Evolutionary conservation across 2,797 vertebrate genomes (phyloP).

Genomic region (Labeo calbasu): DNA sequence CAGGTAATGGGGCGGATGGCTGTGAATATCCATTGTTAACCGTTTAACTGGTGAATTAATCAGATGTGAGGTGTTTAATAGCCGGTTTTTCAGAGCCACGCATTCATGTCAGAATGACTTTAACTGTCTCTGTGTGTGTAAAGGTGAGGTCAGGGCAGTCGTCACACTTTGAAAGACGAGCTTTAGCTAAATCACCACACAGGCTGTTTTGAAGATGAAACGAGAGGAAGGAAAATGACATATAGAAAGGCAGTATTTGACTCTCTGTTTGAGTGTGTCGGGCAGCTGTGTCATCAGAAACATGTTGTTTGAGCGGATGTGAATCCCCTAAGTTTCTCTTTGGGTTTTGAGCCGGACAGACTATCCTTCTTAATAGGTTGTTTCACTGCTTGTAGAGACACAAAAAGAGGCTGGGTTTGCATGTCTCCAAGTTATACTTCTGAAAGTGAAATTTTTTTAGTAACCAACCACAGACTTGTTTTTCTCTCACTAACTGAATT

Average conservation of each 20-base stretch:
- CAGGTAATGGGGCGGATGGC: neutral
- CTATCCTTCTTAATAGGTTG: conserved; percentile 83
- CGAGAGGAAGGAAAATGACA: conserved; percentile 25
- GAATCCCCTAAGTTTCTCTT: conserved; percentile 81
- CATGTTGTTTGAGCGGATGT: conserved; percentile 34
- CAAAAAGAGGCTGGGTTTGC: neutral
- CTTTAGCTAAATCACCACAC: conserved; percentile 24
- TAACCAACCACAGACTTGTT: neutral
- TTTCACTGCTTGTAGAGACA: conserved; percentile 70
- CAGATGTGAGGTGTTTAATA: neutral
- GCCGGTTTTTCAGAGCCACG: neutral
- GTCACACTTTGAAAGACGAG: conserved; percentile 2
- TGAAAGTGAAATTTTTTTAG: neutral
- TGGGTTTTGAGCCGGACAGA: conserved; percentile 74
- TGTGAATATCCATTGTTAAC: neutral
- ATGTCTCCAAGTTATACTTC: neutral
- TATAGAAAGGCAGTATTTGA: conserved; percentile 34
- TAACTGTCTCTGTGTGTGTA: neutral
- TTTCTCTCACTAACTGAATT: neutral
- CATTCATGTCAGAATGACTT: neutral
- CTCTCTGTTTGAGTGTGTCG: conserved; percentile 40
- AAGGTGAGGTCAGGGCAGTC: conserved; percentile 31
- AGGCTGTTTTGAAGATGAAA: conserved; percentile 37
- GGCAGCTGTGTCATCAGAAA: conserved; percentile 33
- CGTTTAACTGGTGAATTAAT: neutral